A percentile compares a stretch with the other conserved stretches of the same genome.
Evolutionary conservation across 2,888 invertebrate species (phyloP).

Genomic region (Auanema sp.): DNA sequence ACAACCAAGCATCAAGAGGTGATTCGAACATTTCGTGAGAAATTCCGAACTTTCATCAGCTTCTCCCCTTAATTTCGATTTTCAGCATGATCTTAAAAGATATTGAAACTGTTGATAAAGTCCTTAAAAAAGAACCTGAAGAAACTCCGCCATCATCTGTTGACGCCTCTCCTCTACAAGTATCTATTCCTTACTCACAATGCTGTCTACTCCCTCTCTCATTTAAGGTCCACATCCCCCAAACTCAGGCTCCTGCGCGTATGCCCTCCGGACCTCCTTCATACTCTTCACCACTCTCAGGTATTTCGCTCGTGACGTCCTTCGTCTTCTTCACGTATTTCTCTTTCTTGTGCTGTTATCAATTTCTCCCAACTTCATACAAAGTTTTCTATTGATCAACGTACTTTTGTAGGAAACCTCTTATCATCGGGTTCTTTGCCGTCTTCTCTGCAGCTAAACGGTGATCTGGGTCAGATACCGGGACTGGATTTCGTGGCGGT

Average conservation of each 20-base stretch:
- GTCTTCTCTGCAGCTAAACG: conserved; percentile 22
- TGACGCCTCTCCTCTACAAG: conserved; percentile 41
- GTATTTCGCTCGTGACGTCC: conserved; percentile 9
- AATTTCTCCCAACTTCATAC: conserved; percentile 5
- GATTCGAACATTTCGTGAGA: neutral
- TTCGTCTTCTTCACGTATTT: neutral
- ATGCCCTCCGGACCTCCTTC: conserved; percentile 18
- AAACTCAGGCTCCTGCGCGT: conserved; percentile 8
- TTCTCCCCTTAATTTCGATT: conserved; percentile 11
- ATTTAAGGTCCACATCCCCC: conserved; percentile 23
- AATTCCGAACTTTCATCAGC: neutral
- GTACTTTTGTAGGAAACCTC: conserved; percentile 19
- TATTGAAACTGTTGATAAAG: conserved; percentile 61
- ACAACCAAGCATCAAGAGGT: neutral
- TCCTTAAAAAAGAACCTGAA: conserved; percentile 49
- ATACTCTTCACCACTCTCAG: conserved; percentile 20
- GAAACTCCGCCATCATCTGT: conserved; percentile 48
- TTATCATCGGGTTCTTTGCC: conserved; percentile 15
- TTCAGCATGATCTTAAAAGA: conserved; percentile 63
- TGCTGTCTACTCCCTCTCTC: neutral
- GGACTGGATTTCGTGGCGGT: conserved; percentile 31
- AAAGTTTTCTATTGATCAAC: neutral
- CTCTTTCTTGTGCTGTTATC: neutral
- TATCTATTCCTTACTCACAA: conserved; percentile 1
- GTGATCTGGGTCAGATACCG: conserved; percentile 15